Conservation (phyloP, 2,113 vertebrate species). For the Alouatta palliata region DNA sequence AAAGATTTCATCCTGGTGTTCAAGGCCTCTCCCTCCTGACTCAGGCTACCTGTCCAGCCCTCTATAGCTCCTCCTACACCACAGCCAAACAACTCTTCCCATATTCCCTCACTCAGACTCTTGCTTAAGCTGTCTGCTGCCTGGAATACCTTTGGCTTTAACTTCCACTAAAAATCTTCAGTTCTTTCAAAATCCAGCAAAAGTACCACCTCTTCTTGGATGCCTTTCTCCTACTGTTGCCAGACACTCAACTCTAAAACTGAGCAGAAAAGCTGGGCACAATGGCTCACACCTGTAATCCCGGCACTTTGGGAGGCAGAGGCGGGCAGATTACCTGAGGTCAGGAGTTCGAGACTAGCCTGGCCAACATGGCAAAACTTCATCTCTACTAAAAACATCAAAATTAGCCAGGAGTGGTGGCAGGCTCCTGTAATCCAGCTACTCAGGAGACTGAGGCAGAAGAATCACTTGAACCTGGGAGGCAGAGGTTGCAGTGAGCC, state of each 20-base stretch:
- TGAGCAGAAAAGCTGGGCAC: no score
- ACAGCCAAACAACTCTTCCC: not conserved
- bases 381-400: no score
- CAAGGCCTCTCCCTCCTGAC: not conserved
- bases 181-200: conserved; percentile 39
- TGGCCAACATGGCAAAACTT: no score
- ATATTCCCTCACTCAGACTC: not conserved
- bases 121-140: not conserved
- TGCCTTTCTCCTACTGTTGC: not conserved
- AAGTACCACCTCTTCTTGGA: not conserved
- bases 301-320: no score
- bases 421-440: no score
- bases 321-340: no score
- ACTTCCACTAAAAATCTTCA: not conserved
- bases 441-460: no score
- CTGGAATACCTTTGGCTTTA: not conserved
- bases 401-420: no score
- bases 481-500: no score
- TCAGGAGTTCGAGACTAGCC: no score
- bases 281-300: no score
- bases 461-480: no score
- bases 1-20: not conserved
- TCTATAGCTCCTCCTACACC: not conserved
- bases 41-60: not conserved
- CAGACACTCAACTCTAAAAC: not conserved